Percentiles rank a stretch among this genome's conserved stretches.
These are phyloP conservation scores for Apeltes quadracus DNA, from an alignment of 2,113 vertebrate species.

Conservation along the genomic window DNA sequence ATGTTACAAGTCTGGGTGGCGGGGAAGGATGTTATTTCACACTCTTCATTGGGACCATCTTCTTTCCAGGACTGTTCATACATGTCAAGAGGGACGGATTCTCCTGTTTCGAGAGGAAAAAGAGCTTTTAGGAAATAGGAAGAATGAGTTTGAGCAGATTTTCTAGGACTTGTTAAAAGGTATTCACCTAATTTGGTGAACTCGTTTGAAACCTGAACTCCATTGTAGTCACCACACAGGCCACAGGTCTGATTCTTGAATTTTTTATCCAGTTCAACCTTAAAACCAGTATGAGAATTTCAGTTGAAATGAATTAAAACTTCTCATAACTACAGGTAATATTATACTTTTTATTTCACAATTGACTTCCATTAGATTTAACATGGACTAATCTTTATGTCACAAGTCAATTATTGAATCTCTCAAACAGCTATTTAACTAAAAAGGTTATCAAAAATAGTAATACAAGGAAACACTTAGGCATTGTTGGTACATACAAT, in stretches of 20 bases:
- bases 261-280: conserved; percentile 79
- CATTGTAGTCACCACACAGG: conserved; percentile 81
- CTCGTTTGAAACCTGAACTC: conserved; percentile 57
- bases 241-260: conserved; percentile 78
- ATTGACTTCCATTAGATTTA: not conserved
- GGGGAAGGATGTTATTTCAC: conserved; percentile 66
- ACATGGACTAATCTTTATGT: not conserved
- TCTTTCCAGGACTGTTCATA: conserved; percentile 83
- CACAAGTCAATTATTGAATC: not conserved
- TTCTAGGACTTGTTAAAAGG: not conserved
- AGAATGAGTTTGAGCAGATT: not conserved
- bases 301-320: not conserved
- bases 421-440: not conserved
- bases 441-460: conserved; percentile 4
- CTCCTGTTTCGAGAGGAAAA: conserved; percentile 23
- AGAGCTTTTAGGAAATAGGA: not conserved
- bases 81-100: conserved; percentile 58
- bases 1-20: conserved; percentile 11
- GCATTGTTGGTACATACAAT: not conserved
- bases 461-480: not conserved
- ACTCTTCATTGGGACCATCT: conserved; percentile 81
- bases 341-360: not conserved
- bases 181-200: conserved; percentile 63
- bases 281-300: conserved; percentile 6
- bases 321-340: not conserved